A percentile compares a stretch with the other conserved stretches of the same genome.
Evolutionary conservation across 2,888 invertebrate species (phyloP).

Genomic region (Drosophila emarginata): DNA sequence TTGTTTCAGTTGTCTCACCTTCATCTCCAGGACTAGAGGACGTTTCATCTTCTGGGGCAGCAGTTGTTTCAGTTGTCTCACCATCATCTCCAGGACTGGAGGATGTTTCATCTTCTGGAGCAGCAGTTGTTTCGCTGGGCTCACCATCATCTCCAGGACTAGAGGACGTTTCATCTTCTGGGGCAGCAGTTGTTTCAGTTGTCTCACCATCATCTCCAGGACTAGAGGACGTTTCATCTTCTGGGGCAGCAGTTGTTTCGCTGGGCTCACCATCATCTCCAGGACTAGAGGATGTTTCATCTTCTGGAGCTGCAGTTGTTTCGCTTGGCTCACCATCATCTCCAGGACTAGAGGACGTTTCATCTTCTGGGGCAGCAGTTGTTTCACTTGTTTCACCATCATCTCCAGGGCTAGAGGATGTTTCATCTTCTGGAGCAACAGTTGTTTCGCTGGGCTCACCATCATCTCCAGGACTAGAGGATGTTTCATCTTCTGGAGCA

Average conservation of each 20-base stretch:
- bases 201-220: not conserved
- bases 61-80: not conserved
- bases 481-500: conserved; percentile 3
- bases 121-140: not conserved
- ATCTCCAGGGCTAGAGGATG: not conserved
- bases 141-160: not conserved
- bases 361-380: conserved; percentile 1
- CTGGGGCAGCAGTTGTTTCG: conserved; percentile 9
- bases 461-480: not conserved
- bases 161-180: not conserved
- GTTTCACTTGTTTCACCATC: not conserved
- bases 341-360: not conserved
- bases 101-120: conserved; percentile 11
- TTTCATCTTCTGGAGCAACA: not conserved
- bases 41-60: not conserved
- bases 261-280: not conserved
- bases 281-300: not conserved
- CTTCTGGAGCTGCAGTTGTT: conserved; percentile 11
- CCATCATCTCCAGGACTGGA: too few species aligned
- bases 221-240: not conserved
- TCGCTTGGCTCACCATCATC: not conserved
- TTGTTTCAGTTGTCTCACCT: not conserved
- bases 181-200: conserved; percentile 4
- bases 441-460: not conserved
- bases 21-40: not conserved